phyloP scores from a whole-genome alignment of 2,113 vertebrate species.

The Aix galericulata region DNA sequence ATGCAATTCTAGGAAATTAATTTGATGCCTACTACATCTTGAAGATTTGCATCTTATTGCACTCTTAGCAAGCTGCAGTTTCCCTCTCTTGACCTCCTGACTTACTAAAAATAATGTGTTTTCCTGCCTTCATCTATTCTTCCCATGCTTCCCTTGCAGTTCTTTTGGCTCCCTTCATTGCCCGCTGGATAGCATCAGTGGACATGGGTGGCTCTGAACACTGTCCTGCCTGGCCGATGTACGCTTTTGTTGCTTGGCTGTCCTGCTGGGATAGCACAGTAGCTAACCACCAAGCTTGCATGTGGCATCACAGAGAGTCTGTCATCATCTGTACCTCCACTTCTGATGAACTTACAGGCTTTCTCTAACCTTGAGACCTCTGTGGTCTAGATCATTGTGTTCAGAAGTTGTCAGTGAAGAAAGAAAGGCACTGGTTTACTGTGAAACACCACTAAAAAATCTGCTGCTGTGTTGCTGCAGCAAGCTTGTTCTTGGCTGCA shows the following conservation, averaged over 20 bases:
- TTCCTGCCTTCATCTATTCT: neutral
- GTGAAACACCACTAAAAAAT: neutral
- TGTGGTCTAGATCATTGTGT: neutral
- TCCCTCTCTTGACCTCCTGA: neutral
- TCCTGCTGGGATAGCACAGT: neutral
- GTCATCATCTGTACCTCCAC: accelerated
- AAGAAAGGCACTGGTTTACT: neutral
- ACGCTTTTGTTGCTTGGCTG: neutral
- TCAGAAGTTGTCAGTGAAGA: neutral
- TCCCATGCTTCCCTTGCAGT: neutral
- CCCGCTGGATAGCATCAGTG: neutral
- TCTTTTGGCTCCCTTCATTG: neutral
- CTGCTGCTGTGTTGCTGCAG: neutral
- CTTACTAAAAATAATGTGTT: neutral
- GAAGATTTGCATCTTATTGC: neutral
- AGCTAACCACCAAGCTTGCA: neutral
- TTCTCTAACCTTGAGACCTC: neutral
- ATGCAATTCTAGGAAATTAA: neutral
- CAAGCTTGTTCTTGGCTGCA: neutral
- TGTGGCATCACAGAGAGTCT: neutral
- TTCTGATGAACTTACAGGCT: neutral
- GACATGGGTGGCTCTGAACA: neutral
- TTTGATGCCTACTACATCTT: neutral
- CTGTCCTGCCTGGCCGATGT: neutral
- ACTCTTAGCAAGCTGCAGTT: neutral